phyloP scores from a whole-genome alignment of 2,888 invertebrate species.

The Drosophila trichaetosa region DNA sequence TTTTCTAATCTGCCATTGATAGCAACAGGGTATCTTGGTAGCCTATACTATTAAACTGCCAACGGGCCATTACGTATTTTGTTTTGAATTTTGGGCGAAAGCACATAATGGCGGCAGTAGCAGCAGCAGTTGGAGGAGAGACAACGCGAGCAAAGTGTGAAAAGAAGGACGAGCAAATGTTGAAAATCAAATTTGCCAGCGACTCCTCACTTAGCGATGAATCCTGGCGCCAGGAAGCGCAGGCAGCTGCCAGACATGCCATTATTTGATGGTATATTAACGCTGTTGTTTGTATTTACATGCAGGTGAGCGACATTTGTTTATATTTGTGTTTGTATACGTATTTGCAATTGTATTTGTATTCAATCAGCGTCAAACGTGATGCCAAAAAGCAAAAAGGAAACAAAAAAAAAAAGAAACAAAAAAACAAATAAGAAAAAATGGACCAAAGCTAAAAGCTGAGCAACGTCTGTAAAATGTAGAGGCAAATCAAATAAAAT shows the following conservation, averaged over 20 bases:
- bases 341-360: constrained; percentile 68
- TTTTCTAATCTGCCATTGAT: neutral
- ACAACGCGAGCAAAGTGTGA: constrained; percentile 61
- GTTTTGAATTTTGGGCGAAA: constrained; percentile 47
- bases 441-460: constrained; percentile 46
- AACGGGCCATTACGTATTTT: constrained; percentile 29
- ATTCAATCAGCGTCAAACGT: constrained; percentile 80
- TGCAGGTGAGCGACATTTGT: constrained; percentile 77
- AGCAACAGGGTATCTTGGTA: constrained; percentile 17
- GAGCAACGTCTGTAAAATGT: constrained; percentile 55
- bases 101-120: constrained; percentile 57
- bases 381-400: constrained; percentile 41
- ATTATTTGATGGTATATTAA: constrained; percentile 75
- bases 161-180: constrained; percentile 49
- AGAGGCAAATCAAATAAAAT: constrained; percentile 72
- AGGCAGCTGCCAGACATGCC: constrained; percentile 62
- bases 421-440: constrained; percentile 22
- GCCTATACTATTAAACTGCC: neutral
- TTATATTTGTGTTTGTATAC: constrained; percentile 52
- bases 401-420: constrained; percentile 36
- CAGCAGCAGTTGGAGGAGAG: neutral
- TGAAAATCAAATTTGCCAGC: constrained; percentile 77
- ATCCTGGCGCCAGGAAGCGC: constrained; percentile 7
- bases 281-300: constrained; percentile 62
- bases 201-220: constrained; percentile 10